Evolutionary conservation across 2,113 vertebrate species (phyloP), one percentile per base, ranked within the genome.

Genomic region (Ascaphus truei): DNA sequence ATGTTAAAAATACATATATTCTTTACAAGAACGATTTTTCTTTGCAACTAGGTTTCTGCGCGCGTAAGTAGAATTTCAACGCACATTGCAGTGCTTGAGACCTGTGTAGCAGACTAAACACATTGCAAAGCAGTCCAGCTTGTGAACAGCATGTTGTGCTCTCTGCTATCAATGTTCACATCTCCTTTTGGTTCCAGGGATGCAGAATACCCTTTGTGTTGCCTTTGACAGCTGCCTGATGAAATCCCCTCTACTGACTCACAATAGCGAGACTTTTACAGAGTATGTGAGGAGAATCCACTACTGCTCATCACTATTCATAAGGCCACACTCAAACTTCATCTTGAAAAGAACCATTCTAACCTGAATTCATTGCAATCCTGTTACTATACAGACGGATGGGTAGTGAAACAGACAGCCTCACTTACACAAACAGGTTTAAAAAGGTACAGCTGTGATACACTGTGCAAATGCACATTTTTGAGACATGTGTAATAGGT

Each of bases 211-310:
- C 41, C 65, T 58, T 68, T 68, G 65, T 68, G 37, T 57, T 47
- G 51, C n/a, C 18, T 23, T 47, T 57, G 53, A 57, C 55, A 30
- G 64, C 51, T 68, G 65, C 57, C 65, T 48, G 53, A 68, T 48
- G 53, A 68, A 56, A 68, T 68, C 22, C 53, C 22, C 29, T 68
- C 41, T 45, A 34, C 12, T 56, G 52, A 66, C 52, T 67, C 63
- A 56, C 51, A 47, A 47, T 30, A 48, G 53, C 41, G 22, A 58
- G 65, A 58, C 53, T 53, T 33, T 67, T 34, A 36, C 27, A 25
- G 53, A 59, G 47, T 68, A 68, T 68, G 41, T 50, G 53, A 68
- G 41, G 45, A 59, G 65, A 68, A 50, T 37, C 22, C 45, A 48
- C 41, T 18, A 33, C 20, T 50, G 59, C 50, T 50, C 27, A 47